Evolutionary conservation across 2,888 invertebrate species (phyloP).

Genomic region (Eutolmus rufibarbis): DNA sequence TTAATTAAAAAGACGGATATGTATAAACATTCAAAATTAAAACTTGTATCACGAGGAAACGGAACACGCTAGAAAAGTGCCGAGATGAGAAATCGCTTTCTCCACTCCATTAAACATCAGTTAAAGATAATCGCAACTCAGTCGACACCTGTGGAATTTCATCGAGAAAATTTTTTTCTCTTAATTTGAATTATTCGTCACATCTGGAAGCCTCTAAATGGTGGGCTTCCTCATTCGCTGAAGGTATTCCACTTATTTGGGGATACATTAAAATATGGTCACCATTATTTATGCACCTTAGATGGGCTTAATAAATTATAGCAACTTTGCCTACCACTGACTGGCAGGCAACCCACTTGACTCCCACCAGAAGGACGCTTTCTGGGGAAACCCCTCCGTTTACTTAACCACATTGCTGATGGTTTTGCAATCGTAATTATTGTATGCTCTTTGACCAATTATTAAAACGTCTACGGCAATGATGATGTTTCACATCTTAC

Average conservation of each 20-base stretch:
- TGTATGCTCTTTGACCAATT: not conserved
- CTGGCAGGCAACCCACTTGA: not conserved
- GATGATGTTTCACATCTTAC: not conserved
- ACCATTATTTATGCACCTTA: not conserved
- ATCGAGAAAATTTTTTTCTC: not conserved
- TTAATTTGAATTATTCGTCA: slow-evolving; percentile 1
- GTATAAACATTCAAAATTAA: slow-evolving; percentile 34
- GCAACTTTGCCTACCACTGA: not conserved
- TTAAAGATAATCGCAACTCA: not conserved
- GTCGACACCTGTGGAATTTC: not conserved
- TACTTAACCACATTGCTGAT: not conserved
- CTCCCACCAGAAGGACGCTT: not conserved
- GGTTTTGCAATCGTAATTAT: not conserved
- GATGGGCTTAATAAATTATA: not conserved
- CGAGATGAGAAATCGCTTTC: slow-evolving; percentile 39
- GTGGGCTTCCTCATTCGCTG: not conserved
- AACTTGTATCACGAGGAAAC: slow-evolving; percentile 9
- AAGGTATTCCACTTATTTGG: not conserved
- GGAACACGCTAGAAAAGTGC: not conserved
- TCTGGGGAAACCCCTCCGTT: not conserved
- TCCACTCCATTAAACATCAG: not conserved
- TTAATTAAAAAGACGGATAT: not conserved
- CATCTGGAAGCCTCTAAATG: not conserved
- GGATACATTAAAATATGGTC: not conserved
- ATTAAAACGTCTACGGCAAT: not conserved